These are phyloP conservation scores for Eudemis profundana DNA, from an alignment of 2,888 invertebrate genomes.

Conservation along the genomic window DNA sequence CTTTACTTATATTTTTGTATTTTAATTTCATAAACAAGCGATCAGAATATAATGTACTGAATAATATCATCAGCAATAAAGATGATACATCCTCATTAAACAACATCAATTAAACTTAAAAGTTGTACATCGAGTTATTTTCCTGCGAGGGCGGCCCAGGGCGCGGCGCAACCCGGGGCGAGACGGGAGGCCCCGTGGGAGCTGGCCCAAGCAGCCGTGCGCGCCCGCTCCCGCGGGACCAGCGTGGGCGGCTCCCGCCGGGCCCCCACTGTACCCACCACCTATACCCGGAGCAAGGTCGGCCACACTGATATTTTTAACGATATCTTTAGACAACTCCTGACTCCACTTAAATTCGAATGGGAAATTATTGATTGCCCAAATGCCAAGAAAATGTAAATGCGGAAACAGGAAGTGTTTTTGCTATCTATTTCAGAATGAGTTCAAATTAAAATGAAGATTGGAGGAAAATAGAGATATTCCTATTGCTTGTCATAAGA, in stretches of 20 bases:
- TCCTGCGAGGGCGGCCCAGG: constrained; percentile 63
- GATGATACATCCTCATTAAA: constrained; percentile 23
- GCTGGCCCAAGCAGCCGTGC: constrained; percentile 77
- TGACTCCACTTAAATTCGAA: constrained; percentile 40
- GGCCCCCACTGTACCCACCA: constrained; percentile 68
- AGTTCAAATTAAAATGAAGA: too few species aligned
- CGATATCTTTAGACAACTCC: constrained; percentile 56
- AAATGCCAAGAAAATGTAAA: too few species aligned
- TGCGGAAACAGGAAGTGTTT: too few species aligned
- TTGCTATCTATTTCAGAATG: not conserved
- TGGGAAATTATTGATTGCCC: constrained; percentile 10
- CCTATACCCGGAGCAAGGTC: constrained; percentile 62
- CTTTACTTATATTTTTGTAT: too few species aligned
- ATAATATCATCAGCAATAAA: constrained; percentile 3
- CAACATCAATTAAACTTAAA: constrained; percentile 66
- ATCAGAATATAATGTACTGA: not conserved
- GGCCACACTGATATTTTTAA: constrained; percentile 79
- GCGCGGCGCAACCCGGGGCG: constrained; percentile 51
- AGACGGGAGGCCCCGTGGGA: constrained; percentile 67
- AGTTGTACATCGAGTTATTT: constrained; percentile 76
- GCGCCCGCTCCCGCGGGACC: constrained; percentile 78
- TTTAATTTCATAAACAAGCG: too few species aligned
- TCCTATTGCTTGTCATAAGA: too few species aligned
- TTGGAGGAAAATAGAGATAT: too few species aligned
- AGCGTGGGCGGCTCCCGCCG: constrained; percentile 80